Evolutionary conservation across 2,113 vertebrate species (phyloP).

Genomic region (Scomber scombrus): DNA sequence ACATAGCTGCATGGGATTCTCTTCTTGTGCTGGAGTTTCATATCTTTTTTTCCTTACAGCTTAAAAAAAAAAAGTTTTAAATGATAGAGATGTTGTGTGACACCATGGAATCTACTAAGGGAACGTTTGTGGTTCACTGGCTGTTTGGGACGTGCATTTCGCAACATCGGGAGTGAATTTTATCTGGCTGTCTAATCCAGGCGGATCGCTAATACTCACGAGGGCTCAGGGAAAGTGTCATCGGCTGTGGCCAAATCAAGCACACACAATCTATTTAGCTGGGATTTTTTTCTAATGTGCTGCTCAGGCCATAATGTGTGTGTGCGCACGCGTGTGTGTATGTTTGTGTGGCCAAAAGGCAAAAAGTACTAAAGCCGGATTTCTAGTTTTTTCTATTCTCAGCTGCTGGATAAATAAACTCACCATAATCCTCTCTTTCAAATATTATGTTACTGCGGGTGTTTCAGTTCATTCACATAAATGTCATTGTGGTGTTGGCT

Average conservation of each 20-base stretch:
- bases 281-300: slow-evolving; percentile 60
- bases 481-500: slow-evolving; percentile 58
- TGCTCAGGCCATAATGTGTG: slow-evolving; percentile 9
- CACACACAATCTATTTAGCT: slow-evolving; percentile 79
- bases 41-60: slow-evolving; percentile 2
- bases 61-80: slow-evolving; percentile 7
- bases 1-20: slow-evolving; percentile 11
- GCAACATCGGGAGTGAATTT: slow-evolving; percentile 64
- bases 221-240: slow-evolving; percentile 70
- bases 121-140: slow-evolving; percentile 67
- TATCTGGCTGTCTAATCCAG: slow-evolving; percentile 77
- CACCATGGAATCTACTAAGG: slow-evolving; percentile 41
- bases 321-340: slow-evolving; percentile 4
- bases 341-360: slow-evolving; percentile 52
- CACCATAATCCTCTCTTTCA: slow-evolving; percentile 70
- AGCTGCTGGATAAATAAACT: slow-evolving; percentile 67
- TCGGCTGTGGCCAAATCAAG: slow-evolving; percentile 71
- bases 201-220: slow-evolving; percentile 69
- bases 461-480: slow-evolving; percentile 59
- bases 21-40: background rate
- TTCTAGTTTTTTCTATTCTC: slow-evolving; percentile 59
- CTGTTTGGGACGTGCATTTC: slow-evolving; percentile 57
- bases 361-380: slow-evolving; percentile 70
- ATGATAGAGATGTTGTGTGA: slow-evolving; percentile 66
- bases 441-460: slow-evolving; percentile 62